Conservation (phyloP, 1,140 invertebrate species). For the Tetragnatha versicolor region DNA sequence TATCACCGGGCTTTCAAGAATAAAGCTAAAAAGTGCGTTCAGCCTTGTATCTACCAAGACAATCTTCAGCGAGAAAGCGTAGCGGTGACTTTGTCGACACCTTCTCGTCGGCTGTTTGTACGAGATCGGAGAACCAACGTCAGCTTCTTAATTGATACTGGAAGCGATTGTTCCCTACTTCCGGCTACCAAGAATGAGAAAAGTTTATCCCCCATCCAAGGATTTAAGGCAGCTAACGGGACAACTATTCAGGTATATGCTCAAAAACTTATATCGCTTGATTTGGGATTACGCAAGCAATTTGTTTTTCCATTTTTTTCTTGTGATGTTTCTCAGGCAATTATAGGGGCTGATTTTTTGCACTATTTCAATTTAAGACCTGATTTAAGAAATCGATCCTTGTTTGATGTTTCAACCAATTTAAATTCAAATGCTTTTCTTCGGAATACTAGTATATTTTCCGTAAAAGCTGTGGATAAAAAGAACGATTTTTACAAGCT, state of each 20-base stretch:
- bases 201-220: background rate
- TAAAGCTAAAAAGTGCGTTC: no score
- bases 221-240: conserved; percentile 27
- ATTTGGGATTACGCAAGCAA: conserved; percentile 20
- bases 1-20: no score
- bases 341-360: conserved; percentile 51
- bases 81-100: no score
- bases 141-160: conserved; percentile 41
- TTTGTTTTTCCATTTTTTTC: conserved; percentile 33
- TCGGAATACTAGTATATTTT: background rate
- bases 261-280: background rate
- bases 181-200: background rate
- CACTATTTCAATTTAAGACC: conserved; percentile 35
- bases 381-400: conserved; percentile 7
- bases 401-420: conserved; percentile 14
- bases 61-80: no score
- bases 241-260: conserved; percentile 32
- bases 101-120: conserved; percentile 24
- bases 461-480: background rate
- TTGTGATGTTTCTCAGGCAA: background rate
- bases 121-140: background rate
- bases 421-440: background rate
- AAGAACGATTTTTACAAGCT: no score
- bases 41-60: no score
- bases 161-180: background rate